Evolutionary conservation across 2,797 vertebrate genomes (phyloP).

Genomic region (Sciurus carolinensis): DNA sequence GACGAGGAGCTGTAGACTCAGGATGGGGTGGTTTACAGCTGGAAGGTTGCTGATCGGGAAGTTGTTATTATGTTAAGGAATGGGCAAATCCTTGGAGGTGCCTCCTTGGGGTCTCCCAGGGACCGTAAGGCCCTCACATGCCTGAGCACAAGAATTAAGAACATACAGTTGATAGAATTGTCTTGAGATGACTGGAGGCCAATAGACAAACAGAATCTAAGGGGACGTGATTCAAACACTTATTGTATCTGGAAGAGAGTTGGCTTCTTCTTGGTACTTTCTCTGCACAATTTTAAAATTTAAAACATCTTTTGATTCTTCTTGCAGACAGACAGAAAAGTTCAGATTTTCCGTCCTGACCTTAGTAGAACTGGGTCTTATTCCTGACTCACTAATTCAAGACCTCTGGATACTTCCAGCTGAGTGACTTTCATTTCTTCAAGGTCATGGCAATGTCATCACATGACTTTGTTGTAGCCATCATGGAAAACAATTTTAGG

Average conservation of each 20-base stretch:
- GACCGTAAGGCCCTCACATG: not conserved
- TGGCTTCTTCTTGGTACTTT: not conserved
- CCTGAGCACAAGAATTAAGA: not conserved
- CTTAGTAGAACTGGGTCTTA: not conserved
- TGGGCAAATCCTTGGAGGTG: not conserved
- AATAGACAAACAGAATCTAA: not conserved
- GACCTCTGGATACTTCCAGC: no score
- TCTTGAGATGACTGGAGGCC: not conserved
- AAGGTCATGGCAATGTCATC: no score
- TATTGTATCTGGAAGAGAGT: not conserved
- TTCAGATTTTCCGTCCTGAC: not conserved
- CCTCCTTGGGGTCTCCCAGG: no score
- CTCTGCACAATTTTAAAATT: not conserved
- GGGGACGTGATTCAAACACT: not conserved
- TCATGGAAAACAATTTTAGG: not conserved
- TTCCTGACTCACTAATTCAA: not conserved
- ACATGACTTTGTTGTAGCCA: not conserved
- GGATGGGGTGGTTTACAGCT: not conserved
- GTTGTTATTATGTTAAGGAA: not conserved
- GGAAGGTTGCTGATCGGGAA: not conserved
- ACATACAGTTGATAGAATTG: not conserved
- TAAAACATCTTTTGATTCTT: not conserved
- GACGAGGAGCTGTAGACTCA: not conserved
- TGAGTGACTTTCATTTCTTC: no score
- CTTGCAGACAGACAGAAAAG: not conserved